These are phyloP conservation scores for Bombus confusus DNA, from an alignment of 1,140 invertebrate species.

Conservation along the genomic window DNA sequence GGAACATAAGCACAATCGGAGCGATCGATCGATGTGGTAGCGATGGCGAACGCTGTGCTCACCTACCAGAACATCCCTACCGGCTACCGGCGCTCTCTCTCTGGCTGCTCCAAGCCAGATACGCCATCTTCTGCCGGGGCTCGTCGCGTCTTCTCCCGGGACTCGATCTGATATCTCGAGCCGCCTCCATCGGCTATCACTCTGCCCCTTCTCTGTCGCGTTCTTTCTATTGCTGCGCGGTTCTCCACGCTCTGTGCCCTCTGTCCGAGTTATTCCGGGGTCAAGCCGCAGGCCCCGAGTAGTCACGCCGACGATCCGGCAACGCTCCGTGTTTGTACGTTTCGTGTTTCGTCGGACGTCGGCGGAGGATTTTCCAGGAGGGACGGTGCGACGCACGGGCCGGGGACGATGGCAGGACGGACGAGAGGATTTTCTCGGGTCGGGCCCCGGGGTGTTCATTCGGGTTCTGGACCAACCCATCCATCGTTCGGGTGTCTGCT, in stretches of 20 bases:
- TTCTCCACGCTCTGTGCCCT: not conserved
- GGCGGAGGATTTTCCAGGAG: not conserved
- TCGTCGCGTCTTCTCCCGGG: constrained; percentile 36
- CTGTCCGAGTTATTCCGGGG: constrained; percentile 68
- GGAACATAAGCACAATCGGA: constrained; percentile 67
- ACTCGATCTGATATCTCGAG: constrained; percentile 69
- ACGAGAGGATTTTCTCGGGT: constrained; percentile 55
- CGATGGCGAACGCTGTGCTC: constrained; percentile 72
- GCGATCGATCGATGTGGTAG: constrained; percentile 72
- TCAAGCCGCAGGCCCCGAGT: constrained; percentile 32
- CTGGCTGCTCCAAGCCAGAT: constrained; percentile 48
- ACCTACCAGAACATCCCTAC: constrained; percentile 73
- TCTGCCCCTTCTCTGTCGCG: constrained; percentile 30
- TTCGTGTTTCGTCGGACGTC: not conserved
- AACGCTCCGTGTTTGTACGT: not conserved
- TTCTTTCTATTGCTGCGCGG: not conserved
- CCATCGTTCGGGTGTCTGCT: constrained; percentile 78
- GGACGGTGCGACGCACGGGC: no score
- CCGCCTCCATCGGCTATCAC: constrained; percentile 69
- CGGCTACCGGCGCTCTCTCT: constrained; percentile 65
- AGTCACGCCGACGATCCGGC: not conserved
- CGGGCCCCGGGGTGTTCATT: constrained; percentile 37
- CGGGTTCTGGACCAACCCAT: constrained; percentile 69
- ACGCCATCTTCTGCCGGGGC: constrained; percentile 64
- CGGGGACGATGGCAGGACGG: not conserved